A percentile compares a stretch with the other conserved stretches of the same genome.
These are phyloP conservation scores for Antheraea assamensis DNA, from an alignment of 2,888 invertebrate genomes.

Conservation along the genomic window DNA sequence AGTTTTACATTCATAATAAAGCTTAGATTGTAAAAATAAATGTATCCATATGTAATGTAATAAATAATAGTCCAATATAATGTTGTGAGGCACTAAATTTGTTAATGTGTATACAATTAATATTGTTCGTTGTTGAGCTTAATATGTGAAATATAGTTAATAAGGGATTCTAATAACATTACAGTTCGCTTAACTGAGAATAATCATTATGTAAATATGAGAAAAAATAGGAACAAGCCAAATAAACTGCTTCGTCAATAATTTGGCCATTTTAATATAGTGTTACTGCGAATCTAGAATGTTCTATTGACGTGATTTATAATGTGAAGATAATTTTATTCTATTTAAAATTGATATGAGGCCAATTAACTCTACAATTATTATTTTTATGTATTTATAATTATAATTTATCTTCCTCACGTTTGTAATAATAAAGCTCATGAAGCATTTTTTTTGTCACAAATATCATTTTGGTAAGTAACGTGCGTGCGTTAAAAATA, in stretches of 20 bases:
- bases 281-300: not conserved
- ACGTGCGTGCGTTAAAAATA: not conserved
- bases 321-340: not conserved
- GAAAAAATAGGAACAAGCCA: not conserved
- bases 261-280: constrained; percentile 2
- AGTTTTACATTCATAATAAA: constrained; percentile 12
- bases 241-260: not conserved
- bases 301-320: not conserved
- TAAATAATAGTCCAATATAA: constrained; percentile 20
- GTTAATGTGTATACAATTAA: constrained; percentile 24
- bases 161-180: constrained; percentile 6
- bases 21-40: constrained; percentile 8
- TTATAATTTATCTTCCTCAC: not conserved
- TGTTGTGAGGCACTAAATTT: constrained; percentile 44
- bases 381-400: not conserved
- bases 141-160: constrained; percentile 16
- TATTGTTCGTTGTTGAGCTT: constrained; percentile 25
- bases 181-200: not conserved
- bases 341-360: not conserved
- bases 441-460: not conserved
- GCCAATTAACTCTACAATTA: not conserved
- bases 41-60: constrained; percentile 15
- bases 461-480: not conserved
- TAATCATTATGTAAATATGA: not conserved
- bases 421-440: not conserved